Conservation (phyloP, 2,888 invertebrate genomes). For the Salticus scenicus region DNA sequence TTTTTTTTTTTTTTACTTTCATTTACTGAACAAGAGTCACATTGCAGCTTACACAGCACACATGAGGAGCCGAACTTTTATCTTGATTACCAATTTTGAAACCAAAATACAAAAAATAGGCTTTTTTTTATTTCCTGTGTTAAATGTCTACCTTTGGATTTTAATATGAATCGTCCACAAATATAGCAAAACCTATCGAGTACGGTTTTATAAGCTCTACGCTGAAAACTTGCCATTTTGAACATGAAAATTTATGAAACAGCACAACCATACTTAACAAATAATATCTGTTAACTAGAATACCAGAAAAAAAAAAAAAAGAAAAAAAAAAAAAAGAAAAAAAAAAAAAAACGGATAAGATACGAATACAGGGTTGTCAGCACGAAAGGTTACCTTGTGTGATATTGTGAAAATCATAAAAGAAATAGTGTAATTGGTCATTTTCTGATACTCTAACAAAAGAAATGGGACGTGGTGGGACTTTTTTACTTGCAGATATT, state of each 20-base stretch:
- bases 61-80: not conserved
- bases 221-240: not conserved
- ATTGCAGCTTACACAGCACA: conserved; percentile 8
- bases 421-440: too few species aligned
- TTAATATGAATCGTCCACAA: not conserved
- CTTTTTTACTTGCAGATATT: too few species aligned
- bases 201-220: not conserved
- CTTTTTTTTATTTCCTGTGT: not conserved
- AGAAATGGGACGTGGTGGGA: too few species aligned
- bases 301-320: too few species aligned
- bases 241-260: not conserved
- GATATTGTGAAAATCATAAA: too few species aligned
- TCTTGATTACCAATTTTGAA: conserved; percentile 13
- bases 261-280: not conserved
- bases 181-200: not conserved
- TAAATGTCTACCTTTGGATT: not conserved
- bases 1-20: too few species aligned
- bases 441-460: too few species aligned
- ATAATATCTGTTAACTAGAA: not conserved
- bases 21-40: not conserved
- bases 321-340: too few species aligned
- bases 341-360: too few species aligned
- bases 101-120: not conserved
- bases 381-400: too few species aligned
- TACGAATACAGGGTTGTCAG: too few species aligned